phyloP scores from a whole-genome alignment of 2,797 vertebrate species.

The Danio jaintianensis region DNA sequence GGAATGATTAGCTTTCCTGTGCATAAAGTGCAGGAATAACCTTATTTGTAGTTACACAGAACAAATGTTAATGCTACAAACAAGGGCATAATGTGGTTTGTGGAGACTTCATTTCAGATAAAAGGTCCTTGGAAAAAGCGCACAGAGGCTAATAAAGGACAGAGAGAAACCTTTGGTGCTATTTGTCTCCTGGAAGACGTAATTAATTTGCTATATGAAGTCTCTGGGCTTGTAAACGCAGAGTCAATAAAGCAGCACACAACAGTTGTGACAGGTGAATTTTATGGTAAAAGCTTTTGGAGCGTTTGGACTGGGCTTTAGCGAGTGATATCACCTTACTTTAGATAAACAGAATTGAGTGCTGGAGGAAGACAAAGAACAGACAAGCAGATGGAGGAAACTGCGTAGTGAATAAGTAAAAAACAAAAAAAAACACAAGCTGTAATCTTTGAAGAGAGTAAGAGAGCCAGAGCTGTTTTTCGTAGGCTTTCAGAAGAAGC shows the following conservation, averaged over 20 bases:
- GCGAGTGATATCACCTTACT: constrained; percentile 43
- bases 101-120: constrained; percentile 11
- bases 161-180: constrained; percentile 28
- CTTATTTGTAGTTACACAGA: background rate
- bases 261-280: constrained; percentile 46
- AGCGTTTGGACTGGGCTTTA: constrained; percentile 37
- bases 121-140: background rate
- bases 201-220: constrained; percentile 57
- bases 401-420: constrained; percentile 55
- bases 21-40: background rate
- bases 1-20: constrained; percentile 33
- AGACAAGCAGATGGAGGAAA: constrained; percentile 56
- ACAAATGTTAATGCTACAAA: constrained; percentile 37
- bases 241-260: constrained; percentile 40
- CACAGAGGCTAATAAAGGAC: constrained; percentile 15
- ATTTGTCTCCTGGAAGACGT: constrained; percentile 43
- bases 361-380: constrained; percentile 41
- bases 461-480: constrained; percentile 18
- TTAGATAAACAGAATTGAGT: constrained; percentile 56
- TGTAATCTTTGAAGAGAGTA: constrained; percentile 28
- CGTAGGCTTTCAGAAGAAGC: constrained; percentile 1
- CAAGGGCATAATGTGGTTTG: constrained; percentile 18
- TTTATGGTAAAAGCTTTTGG: constrained; percentile 55
- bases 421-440: background rate
- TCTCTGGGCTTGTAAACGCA: constrained; percentile 44